phyloP scores from a whole-genome alignment of 2,113 vertebrate species.

The Columba livia region DNA sequence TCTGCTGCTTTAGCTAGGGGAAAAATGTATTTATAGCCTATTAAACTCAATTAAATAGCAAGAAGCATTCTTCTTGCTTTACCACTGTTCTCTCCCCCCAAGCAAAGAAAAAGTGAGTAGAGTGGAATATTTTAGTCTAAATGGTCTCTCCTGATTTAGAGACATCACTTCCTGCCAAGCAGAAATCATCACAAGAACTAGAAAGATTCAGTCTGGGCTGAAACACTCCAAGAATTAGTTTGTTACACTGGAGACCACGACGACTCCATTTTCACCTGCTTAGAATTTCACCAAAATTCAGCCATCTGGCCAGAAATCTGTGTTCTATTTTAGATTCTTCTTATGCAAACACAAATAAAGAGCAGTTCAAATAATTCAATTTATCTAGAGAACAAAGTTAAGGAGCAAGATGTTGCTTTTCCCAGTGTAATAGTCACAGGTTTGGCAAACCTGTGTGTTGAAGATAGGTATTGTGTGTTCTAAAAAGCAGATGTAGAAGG shows the following conservation, averaged over 20 bases:
- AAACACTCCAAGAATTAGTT: not conserved
- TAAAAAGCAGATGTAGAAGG: not conserved
- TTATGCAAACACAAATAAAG: not conserved
- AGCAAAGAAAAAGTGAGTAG: not conserved
- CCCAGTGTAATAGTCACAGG: not conserved
- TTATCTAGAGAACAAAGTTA: not conserved
- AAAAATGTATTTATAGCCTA: conserved; percentile 24
- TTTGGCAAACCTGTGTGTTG: not conserved
- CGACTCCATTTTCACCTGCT: not conserved
- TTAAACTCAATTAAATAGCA: conserved; percentile 18
- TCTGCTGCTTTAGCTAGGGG: not conserved
- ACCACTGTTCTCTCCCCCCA: not conserved
- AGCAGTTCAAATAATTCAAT: not conserved
- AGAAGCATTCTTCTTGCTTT: not conserved
- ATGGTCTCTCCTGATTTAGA: conserved; percentile 18
- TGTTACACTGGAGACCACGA: not conserved
- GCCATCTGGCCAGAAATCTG: not conserved
- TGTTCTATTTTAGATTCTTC: not conserved
- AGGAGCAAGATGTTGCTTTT: not conserved
- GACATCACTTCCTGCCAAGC: not conserved
- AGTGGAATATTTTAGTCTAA: conserved; percentile 3
- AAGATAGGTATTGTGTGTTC: not conserved
- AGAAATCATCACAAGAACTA: not conserved
- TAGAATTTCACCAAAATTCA: not conserved
- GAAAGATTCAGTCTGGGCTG: not conserved